Base-by-base conservation (phyloP, 2,113 vertebrate genomes). In the Limanda limanda region DNA sequence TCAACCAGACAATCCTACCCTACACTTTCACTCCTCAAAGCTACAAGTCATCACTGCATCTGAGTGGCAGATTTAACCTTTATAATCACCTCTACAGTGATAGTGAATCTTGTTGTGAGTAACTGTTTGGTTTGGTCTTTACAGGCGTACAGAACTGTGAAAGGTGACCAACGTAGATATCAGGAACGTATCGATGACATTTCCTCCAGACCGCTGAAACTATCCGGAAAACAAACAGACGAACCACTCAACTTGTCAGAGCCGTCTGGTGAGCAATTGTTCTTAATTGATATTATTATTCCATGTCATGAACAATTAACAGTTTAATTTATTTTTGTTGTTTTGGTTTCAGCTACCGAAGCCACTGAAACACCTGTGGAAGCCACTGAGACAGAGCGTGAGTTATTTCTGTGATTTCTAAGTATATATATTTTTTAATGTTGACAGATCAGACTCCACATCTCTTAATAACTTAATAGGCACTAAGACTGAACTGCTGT, bases 91-190 rank as follows among this genome's bases (percentile, higher is more conserved):
- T 31, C 27, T 31, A 31, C 31, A 31, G 31, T 31, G 27, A 31
- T 6, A 31, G 27, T 31, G 27, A 1, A 31, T 6, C 27, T 31
- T 31, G 27, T 31, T 31, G 27, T 31, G 27, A 31, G 27, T 31
- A 31, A 31, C 6, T 31, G 5, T 31, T 31, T 31, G 14, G 65
- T 52, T 76, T 76, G 2, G 51, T 71, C 68, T 70, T 76, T 0
- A 9, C 77, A 95, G 95, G 69, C 80, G 0, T 94, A 94, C 58
- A 71, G n/a, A 45, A 90, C 83, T 18, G 0, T 95, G 20, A 86
- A 63, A 14, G 81, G 75, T 75, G 94, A 94, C 76, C 67, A 82
- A n/a, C 40, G 17, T 51, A 24, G 94, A 74, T 93, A 92, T 73
- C 6, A 85, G 3, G 85, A 92, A 0, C 89, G 94, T 21, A 82